Percentiles rank a stretch among this genome's conserved stretches.
Evolutionary conservation across 2,888 invertebrate genomes (phyloP).

Genomic region (Iselma pallidipennis): DNA sequence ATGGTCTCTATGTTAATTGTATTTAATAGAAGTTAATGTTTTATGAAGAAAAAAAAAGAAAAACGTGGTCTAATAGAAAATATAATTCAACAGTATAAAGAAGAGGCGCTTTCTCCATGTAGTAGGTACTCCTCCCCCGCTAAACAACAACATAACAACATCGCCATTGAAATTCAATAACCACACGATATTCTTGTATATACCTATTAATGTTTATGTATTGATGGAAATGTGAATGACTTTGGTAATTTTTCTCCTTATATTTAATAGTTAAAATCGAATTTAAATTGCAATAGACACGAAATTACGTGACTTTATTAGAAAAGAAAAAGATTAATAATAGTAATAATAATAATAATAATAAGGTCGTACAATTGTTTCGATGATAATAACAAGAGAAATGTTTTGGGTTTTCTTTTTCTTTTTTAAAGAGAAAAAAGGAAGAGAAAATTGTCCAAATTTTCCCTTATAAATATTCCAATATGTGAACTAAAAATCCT

Average conservation of each 20-base stretch:
- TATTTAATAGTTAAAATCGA: not conserved
- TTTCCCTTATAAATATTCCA: too few relatives aligned
- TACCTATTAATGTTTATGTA: not conserved
- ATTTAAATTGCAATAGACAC: not conserved
- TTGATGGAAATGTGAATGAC: not conserved
- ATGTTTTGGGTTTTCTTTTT: too few relatives aligned
- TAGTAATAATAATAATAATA: not conserved
- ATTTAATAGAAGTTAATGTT: not conserved
- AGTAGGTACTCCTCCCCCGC: not conserved
- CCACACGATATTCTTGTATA: not conserved
- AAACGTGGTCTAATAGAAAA: not conserved
- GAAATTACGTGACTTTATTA: not conserved
- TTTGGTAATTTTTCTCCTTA: not conserved
- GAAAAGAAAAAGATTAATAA: not conserved
- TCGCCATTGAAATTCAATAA: conserved; percentile 1
- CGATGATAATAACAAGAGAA: too few relatives aligned
- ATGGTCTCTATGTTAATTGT: not conserved
- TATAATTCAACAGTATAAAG: not conserved
- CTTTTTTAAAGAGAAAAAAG: too few relatives aligned
- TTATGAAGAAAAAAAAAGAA: not conserved
- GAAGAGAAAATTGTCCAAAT: too few relatives aligned
- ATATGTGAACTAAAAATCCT: too few relatives aligned
- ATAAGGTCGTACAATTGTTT: not conserved
- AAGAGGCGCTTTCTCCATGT: not conserved
- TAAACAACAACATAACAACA: not conserved